phyloP scores from a whole-genome alignment of 2,888 invertebrate species.

The Amphipoea oculea region DNA sequence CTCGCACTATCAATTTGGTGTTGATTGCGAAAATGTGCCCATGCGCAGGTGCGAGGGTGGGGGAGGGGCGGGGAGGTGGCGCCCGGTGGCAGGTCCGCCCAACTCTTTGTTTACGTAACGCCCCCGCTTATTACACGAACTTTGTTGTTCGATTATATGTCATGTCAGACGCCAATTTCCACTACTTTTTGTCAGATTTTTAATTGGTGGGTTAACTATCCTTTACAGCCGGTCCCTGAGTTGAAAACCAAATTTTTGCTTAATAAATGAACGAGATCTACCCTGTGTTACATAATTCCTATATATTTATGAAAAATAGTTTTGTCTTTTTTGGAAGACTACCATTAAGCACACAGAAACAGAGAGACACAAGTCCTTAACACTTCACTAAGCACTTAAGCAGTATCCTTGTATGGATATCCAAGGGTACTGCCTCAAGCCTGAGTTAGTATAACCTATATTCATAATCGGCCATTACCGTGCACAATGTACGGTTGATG shows the following conservation, averaged over 20 bases:
- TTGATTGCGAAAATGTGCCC: conserved; percentile 84
- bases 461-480: conserved; percentile 74
- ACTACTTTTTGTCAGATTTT: conserved; percentile 16
- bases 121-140: conserved; percentile 85
- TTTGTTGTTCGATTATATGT: conserved; percentile 75
- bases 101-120: conserved; percentile 89
- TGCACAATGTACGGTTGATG: conserved; percentile 71
- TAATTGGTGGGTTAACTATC: neutral
- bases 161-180: conserved; percentile 43
- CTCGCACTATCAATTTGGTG: conserved; percentile 71
- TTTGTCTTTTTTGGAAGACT: neutral
- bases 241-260: neutral
- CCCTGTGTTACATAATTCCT: no score
- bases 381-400: conserved; percentile 6
- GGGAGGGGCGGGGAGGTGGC: conserved; percentile 78
- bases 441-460: conserved; percentile 71
- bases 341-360: neutral
- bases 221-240: neutral
- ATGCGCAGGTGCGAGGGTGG: conserved; percentile 79
- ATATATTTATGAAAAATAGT: neutral
- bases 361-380: neutral
- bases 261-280: neutral
- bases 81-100: conserved; percentile 87
- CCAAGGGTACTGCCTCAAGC: conserved; percentile 42
- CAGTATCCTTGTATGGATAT: conserved; percentile 22